Conservation (phyloP, 2,797 vertebrate species). For the Cossypha caffra region DNA sequence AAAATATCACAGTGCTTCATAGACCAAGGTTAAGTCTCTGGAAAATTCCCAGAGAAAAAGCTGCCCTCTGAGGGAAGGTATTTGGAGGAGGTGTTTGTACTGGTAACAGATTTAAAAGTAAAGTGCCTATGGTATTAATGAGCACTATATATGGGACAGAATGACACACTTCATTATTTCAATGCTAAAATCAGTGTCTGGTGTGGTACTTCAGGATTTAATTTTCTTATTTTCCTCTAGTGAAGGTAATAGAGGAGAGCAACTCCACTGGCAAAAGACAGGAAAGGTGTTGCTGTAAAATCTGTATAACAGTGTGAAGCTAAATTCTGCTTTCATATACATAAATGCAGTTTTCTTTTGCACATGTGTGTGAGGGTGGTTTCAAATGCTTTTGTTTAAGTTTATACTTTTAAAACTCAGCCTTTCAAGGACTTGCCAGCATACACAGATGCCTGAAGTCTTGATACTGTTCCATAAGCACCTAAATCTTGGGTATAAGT, state of each 20-base stretch:
- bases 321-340: neutral
- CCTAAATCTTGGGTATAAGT: neutral
- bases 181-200: neutral
- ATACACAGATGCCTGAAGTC: neutral
- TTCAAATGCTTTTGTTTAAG: neutral
- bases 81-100: neutral
- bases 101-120: neutral
- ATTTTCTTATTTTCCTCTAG: neutral
- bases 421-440: neutral
- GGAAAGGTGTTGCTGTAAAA: neutral
- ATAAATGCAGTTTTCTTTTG: neutral
- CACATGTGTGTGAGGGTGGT: neutral
- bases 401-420: neutral
- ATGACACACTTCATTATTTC: neutral
- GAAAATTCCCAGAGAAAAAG: neutral
- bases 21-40: neutral
- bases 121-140: neutral
- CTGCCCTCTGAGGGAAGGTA: neutral
- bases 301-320: neutral
- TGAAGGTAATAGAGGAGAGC: neutral
- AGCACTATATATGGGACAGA: neutral
- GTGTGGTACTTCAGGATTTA: neutral
- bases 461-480: neutral
- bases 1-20: neutral
- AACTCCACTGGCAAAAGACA: neutral